Conservation (phyloP, 1,140 invertebrate genomes). For the Drosophila lacteicornis region DNA sequence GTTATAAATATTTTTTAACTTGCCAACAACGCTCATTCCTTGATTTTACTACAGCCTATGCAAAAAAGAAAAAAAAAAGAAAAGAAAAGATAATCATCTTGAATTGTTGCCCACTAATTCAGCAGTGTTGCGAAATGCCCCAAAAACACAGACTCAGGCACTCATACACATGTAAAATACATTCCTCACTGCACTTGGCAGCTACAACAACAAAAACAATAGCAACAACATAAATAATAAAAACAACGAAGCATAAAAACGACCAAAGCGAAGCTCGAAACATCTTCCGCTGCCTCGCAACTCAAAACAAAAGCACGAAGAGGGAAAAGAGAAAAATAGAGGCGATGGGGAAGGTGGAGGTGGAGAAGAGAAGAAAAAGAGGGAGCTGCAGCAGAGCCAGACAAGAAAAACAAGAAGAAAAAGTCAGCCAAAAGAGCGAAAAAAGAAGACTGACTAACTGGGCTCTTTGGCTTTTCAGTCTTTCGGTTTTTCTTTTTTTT, state of each 20-base stretch:
- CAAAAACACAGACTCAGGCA: conserved; percentile 8
- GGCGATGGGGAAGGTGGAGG: neutral
- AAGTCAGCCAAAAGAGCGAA: conserved; percentile 32
- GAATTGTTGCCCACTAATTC: conserved; percentile 33
- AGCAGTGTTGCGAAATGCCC: conserved; percentile 67
- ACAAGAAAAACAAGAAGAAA: conserved; percentile 51
- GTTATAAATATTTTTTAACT: neutral
- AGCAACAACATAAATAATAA: conserved; percentile 41
- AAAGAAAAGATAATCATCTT: conserved; percentile 4
- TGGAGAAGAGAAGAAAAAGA: neutral
- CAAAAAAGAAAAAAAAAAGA: neutral
- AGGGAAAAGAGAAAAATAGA: conserved; percentile 14
- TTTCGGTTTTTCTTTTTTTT: conserved; percentile 45
- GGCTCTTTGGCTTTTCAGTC: conserved; percentile 46
- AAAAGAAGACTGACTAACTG: conserved; percentile 43
- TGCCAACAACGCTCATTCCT: too few species aligned
- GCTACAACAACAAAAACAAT: conserved; percentile 32
- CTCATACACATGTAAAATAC: conserved; percentile 25
- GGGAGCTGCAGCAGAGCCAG: conserved; percentile 39
- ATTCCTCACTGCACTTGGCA: conserved; percentile 71
- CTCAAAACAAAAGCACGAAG: conserved; percentile 63
- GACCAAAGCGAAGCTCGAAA: conserved; percentile 45
- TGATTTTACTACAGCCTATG: neutral
- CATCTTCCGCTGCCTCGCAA: conserved; percentile 33
- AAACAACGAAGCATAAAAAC: conserved; percentile 48